Evolutionary conservation across 1,140 invertebrate species (phyloP).

Genomic region (Lucilia sericata): DNA sequence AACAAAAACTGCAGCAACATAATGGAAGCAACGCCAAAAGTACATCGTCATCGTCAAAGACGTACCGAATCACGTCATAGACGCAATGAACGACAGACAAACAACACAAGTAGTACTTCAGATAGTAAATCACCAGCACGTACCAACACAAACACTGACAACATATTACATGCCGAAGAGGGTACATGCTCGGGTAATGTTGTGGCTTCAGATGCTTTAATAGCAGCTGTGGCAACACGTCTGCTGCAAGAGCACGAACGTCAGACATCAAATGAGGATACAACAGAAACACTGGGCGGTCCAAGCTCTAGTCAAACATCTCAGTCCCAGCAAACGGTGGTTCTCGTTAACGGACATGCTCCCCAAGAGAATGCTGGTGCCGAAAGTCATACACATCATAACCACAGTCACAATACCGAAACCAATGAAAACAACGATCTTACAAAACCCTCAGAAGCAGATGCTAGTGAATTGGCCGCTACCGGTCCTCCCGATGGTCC

Average conservation of each 20-base stretch:
- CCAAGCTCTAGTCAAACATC: not conserved
- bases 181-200: not conserved
- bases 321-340: constrained; percentile 62
- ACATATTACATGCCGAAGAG: constrained; percentile 39
- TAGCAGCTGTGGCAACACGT: constrained; percentile 21
- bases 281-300: constrained; percentile 5
- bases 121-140: constrained; percentile 44
- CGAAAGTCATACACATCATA: constrained; percentile 46
- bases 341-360: constrained; percentile 62
- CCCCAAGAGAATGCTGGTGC: constrained; percentile 52
- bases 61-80: constrained; percentile 59
- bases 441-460: constrained; percentile 33
- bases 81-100: constrained; percentile 54
- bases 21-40: constrained; percentile 62
- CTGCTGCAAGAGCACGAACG: not conserved
- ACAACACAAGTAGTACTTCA: constrained; percentile 40
- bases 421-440: constrained; percentile 33
- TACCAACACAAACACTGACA: not conserved
- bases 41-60: constrained; percentile 65
- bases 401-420: not conserved
- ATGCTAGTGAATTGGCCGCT: not conserved
- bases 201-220: not conserved
- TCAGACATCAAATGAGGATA: constrained; percentile 39
- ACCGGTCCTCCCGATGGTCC: constrained; percentile 37
- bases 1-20: not conserved